These are phyloP conservation scores for Nemotelus nigrinus DNA, from an alignment of 2,888 invertebrate species.

Conservation along the genomic window DNA sequence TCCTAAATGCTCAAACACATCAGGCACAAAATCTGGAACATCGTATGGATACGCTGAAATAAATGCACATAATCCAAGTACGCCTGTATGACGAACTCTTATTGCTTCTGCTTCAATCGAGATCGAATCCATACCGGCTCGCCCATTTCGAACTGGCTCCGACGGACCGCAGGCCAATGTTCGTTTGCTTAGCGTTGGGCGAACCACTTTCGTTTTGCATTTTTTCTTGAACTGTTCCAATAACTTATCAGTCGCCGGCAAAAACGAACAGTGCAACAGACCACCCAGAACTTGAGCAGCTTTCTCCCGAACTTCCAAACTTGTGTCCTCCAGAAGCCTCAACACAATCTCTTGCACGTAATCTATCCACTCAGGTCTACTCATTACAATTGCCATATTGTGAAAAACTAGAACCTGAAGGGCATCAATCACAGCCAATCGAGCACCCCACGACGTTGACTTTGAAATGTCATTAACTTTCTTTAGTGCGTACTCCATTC, in stretches of 20 bases:
- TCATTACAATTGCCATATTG: slow-evolving; percentile 73
- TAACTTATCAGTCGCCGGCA: slow-evolving; percentile 52
- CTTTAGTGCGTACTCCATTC: slow-evolving; percentile 50
- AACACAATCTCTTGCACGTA: slow-evolving; percentile 74
- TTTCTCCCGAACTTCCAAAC: slow-evolving; percentile 83
- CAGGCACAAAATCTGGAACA: slow-evolving; percentile 79
- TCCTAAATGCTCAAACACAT: slow-evolving; percentile 81
- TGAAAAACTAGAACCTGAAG: slow-evolving; percentile 78
- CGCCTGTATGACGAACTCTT: slow-evolving; percentile 80
- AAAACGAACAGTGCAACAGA: slow-evolving; percentile 78
- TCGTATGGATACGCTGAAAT: slow-evolving; percentile 90
- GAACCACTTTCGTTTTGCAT: slow-evolving; percentile 52
- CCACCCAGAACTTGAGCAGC: slow-evolving; percentile 86
- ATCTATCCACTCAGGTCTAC: slow-evolving; percentile 66
- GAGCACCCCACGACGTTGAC: slow-evolving; percentile 74
- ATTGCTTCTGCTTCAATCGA: slow-evolving; percentile 56
- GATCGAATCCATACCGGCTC: slow-evolving; percentile 47
- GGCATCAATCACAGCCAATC: slow-evolving; percentile 74
- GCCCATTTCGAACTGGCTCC: slow-evolving; percentile 40
- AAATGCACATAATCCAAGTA: slow-evolving; percentile 88
- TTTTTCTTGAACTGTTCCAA: slow-evolving; percentile 54
- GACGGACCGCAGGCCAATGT: slow-evolving; percentile 42
- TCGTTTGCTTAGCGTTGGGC: slow-evolving; percentile 44
- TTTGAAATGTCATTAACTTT: slow-evolving; percentile 52
- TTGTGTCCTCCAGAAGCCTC: slow-evolving; percentile 73